A percentile compares a stretch with the other conserved stretches of the same genome.
Conservation (phyloP, 1,140 invertebrate species). For the Euwallacea similis region DNA sequence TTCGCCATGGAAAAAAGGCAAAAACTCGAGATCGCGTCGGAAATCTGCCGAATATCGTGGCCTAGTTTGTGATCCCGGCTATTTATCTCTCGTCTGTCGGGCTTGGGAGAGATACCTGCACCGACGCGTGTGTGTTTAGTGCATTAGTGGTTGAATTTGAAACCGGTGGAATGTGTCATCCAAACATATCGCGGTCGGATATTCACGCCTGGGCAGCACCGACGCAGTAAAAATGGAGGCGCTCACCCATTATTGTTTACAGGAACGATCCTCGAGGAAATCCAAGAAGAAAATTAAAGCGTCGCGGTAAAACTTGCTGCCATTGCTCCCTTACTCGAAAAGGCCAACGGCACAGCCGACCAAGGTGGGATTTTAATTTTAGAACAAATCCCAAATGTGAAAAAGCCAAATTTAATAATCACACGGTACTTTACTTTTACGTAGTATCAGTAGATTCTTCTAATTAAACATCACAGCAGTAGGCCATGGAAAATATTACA, state of each 20-base stretch:
- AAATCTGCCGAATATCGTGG: conserved; percentile 37
- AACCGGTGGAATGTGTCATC: conserved; percentile 51
- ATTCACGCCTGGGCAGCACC: conserved; percentile 47
- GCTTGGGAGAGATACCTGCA: conserved; percentile 7
- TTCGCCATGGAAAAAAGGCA: conserved; percentile 55
- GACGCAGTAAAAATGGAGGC: conserved; percentile 58
- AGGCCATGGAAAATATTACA: too few relatives aligned
- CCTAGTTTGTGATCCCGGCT: conserved; percentile 22
- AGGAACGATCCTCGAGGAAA: conserved; percentile 56
- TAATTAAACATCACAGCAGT: too few relatives aligned
- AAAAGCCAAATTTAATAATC: too few relatives aligned
- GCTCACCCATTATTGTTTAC: conserved; percentile 50
- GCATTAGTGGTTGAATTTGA: conserved; percentile 38
- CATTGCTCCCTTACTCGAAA: conserved; percentile 50
- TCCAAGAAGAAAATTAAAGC: conserved; percentile 57
- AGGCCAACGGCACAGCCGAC: conserved; percentile 52
- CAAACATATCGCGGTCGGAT: conserved; percentile 48
- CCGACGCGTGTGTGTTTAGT: conserved; percentile 16
- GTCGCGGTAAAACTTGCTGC: conserved; percentile 54
- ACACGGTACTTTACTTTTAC: too few relatives aligned
- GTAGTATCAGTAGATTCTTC: too few relatives aligned
- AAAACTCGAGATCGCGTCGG: conserved; percentile 46
- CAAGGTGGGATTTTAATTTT: conserved; percentile 50
- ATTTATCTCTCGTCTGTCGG: conserved; percentile 10
- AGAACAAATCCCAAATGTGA: too few relatives aligned